phyloP scores from a whole-genome alignment of 1,140 invertebrate species.

The Ridgeia piscesae region DNA sequence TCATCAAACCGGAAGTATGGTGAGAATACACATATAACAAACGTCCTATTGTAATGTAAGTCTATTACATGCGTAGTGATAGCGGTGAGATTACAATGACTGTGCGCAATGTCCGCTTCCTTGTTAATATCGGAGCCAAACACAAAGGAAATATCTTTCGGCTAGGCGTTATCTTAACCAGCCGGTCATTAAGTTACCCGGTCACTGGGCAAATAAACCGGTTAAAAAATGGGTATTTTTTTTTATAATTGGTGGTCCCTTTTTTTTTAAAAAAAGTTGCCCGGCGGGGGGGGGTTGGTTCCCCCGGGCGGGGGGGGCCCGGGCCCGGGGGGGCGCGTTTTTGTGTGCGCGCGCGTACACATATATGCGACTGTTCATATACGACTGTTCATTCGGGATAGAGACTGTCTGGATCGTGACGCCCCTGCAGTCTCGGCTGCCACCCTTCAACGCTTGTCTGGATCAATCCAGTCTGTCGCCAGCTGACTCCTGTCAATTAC shows the following conservation, averaged over 20 bases:
- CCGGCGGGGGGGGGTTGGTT: no score
- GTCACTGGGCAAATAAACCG: background rate
- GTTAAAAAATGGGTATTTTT: no score
- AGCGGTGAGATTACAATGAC: background rate
- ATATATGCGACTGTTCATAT: background rate
- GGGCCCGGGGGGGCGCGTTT: background rate
- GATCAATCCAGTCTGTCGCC: background rate
- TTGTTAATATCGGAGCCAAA: background rate
- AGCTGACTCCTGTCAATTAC: background rate
- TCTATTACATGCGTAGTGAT: background rate
- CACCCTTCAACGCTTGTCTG: background rate
- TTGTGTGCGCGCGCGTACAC: background rate
- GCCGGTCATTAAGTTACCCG: background rate
- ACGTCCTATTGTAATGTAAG: background rate
- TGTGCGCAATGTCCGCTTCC: no score
- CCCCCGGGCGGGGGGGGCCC: no score
- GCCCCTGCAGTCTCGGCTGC: background rate
- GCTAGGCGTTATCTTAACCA: background rate
- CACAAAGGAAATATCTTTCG: background rate
- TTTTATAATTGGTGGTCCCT: no score
- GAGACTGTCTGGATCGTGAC: background rate
- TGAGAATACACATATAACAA: background rate
- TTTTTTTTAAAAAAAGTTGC: no score
- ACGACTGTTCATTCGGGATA: background rate
- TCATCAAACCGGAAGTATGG: no score